phyloP scores from a whole-genome alignment of 1,140 invertebrate species.

The Macrotrachela quadricornifera region DNA sequence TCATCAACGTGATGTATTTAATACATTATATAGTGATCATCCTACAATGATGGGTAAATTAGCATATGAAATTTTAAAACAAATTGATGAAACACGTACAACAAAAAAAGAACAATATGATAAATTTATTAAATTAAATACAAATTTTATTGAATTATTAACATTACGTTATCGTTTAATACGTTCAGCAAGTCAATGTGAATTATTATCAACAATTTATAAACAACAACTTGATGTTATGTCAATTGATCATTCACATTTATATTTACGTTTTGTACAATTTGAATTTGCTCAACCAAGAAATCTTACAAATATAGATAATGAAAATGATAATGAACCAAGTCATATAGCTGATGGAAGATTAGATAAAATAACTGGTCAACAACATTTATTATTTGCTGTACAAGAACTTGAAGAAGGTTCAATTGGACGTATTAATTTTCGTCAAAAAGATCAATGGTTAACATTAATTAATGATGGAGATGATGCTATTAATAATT shows the following conservation, averaged over 20 bases:
- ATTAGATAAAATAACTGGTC: constrained; percentile 17
- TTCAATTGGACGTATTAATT: constrained; percentile 24
- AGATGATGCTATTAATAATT: not conserved
- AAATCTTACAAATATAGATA: not conserved
- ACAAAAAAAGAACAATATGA: constrained; percentile 4
- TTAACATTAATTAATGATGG: constrained; percentile 13
- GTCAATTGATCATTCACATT: constrained; percentile 26
- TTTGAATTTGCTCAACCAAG: constrained; percentile 26
- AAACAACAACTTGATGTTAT: constrained; percentile 19
- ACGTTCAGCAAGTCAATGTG: constrained; percentile 22
- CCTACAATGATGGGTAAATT: constrained; percentile 23
- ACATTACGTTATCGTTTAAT: constrained; percentile 20
- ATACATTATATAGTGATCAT: constrained; percentile 22
- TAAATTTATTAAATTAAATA: not conserved
- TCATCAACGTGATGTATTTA: constrained; percentile 25
- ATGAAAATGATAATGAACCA: constrained; percentile 21
- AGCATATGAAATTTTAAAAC: constrained; percentile 11
- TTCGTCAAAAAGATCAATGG: constrained; percentile 18
- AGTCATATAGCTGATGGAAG: constrained; percentile 18
- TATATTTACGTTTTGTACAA: constrained; percentile 25
- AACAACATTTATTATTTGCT: constrained; percentile 15
- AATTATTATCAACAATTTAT: constrained; percentile 24
- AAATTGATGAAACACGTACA: constrained; percentile 5
- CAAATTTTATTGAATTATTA: constrained; percentile 10
- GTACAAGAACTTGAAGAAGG: constrained; percentile 28